Evolutionary conservation across 2,797 vertebrate species (phyloP), one percentile per base, ranked within the genome.

Genomic region (Melanogrammus aeglefinus): DNA sequence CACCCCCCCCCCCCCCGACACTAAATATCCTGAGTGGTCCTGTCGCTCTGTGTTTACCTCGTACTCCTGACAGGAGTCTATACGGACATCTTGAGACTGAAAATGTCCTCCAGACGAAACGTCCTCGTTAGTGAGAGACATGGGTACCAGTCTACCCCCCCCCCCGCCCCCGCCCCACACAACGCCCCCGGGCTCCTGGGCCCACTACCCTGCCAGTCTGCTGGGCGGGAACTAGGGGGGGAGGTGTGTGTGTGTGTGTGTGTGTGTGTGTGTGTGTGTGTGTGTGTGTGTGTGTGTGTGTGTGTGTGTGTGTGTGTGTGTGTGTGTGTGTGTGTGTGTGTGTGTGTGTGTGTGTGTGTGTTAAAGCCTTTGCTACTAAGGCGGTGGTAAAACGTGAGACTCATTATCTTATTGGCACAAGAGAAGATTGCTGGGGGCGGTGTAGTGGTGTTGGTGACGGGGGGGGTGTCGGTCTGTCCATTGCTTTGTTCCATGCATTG

Each of bases 401-500:
- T 92, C 91, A 93, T 93, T 90, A 92, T 90, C 89, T 91, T 87
- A 91, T 80, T 90, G 89, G 80, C 87, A 89, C 87, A 77, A 81
- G 86, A 80, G 78, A 18, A 74, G 57, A n/a, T 66, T 1, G 6
- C 63, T 66, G 1, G 72, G 72, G 39, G 74, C 39, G 44, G 75
- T 74, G 75, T 33, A 36, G 41, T 13, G 47, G 47, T 57, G 47
- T 14, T 13, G 41, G 14, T 44, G 41, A 16, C 14, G 12, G 10
- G 14, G 18, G 6, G 6, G 47, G 0, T 21, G 47, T 18, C n/a
- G 5, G 47, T 57, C 87, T 84, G 88, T 86, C 83, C 80, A 88
- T 88, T 92, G 77, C 77, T 71, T 85, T 86, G 91, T 93, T 91
- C 88, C 84, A 81, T 83, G 91, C 86, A 91, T 91, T 91, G 91